Percentiles rank a stretch among this genome's conserved stretches.
Conservation (phyloP, 2,113 vertebrate species). For the Pachyramphus minor region DNA sequence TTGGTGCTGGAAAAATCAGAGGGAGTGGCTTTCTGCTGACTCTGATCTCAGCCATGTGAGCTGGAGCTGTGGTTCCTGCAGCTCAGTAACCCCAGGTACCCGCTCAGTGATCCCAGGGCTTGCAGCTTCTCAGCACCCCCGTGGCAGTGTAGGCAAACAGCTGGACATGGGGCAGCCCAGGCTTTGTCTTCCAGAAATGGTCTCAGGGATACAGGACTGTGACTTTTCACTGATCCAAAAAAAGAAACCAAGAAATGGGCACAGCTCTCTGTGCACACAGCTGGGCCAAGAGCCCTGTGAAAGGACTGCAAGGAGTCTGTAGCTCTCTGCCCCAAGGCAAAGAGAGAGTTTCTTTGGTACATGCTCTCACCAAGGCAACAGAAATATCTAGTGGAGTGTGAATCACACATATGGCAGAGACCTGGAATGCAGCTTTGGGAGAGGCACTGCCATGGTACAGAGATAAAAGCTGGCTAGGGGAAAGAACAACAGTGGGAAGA, state of each 20-base stretch:
- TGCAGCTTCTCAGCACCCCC: neutral
- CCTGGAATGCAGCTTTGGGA: neutral
- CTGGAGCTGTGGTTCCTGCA: neutral
- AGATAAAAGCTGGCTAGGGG: neutral
- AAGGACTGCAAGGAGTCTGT: neutral
- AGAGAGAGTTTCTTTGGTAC: neutral
- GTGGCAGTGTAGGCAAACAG: neutral
- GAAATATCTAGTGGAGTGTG: neutral
- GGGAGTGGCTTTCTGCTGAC: rapidly evolving
- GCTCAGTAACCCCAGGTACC: neutral
- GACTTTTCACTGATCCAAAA: neutral
- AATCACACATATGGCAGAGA: neutral
- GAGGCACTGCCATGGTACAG: neutral
- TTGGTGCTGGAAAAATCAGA: neutral
- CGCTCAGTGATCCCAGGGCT: neutral
- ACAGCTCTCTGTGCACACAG: neutral
- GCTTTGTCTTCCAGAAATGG: neutral
- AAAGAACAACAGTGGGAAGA: neutral
- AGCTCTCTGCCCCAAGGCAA: neutral
- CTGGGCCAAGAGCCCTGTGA: neutral
- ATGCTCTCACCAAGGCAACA: neutral
- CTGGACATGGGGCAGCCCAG: neutral
- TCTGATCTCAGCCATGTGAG: neutral
- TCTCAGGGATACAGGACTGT: neutral
- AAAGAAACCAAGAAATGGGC: neutral